Conservation (phyloP, 1,140 invertebrate species). For the Hesperophylax magnus region DNA sequence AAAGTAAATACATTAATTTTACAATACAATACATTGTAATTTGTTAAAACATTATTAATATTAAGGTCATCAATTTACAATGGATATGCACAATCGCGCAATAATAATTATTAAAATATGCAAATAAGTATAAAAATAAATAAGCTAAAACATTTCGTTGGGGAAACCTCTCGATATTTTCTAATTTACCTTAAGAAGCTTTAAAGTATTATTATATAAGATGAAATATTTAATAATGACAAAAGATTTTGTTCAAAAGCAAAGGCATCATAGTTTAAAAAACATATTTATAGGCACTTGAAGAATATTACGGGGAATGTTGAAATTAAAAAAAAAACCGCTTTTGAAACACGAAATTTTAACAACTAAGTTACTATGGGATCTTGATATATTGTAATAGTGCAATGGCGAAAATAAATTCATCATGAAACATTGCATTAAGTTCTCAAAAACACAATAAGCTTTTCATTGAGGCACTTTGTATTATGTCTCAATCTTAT, state of each 20-base stretch:
- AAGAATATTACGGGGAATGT: constrained; percentile 19
- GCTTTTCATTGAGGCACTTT: background rate
- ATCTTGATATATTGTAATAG: no score
- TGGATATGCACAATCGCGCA: constrained; percentile 10
- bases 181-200: background rate
- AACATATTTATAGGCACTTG: constrained; percentile 49
- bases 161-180: constrained; percentile 51
- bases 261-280: background rate
- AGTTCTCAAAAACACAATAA: background rate
- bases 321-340: no score
- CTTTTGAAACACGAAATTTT: no score
- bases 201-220: background rate
- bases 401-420: no score
- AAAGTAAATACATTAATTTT: background rate
- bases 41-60: constrained; percentile 13
- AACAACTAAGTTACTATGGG: no score
- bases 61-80: constrained; percentile 26
- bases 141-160: constrained; percentile 49
- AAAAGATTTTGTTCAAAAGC: constrained; percentile 9
- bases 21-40: background rate
- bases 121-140: constrained; percentile 27
- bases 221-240: background rate
- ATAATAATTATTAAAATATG: background rate
- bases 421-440: no score
- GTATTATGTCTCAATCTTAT: background rate